phyloP scores from a whole-genome alignment of 2,888 invertebrate genomes.

The Caradrina clavipalpis region DNA sequence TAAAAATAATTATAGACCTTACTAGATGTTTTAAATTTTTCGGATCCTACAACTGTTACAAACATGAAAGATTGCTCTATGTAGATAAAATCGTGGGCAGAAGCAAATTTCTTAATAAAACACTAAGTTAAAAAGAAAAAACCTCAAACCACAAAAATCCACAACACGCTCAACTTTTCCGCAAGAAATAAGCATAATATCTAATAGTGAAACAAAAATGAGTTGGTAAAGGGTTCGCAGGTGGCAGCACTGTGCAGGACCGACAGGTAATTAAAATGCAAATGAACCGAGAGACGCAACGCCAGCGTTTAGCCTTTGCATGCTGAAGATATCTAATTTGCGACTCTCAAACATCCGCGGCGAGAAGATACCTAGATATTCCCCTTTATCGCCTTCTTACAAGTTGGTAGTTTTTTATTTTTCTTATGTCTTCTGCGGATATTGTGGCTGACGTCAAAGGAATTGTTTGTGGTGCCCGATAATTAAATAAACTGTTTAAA shows the following conservation, averaged over 20 bases:
- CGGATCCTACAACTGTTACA: too few species aligned
- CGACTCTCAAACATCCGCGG: constrained; percentile 37
- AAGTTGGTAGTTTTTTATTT: constrained; percentile 21
- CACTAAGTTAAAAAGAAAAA: constrained; percentile 1
- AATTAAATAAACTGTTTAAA: background rate
- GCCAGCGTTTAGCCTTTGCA: constrained; percentile 62
- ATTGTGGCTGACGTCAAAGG: constrained; percentile 21
- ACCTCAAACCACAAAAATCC: constrained; percentile 5
- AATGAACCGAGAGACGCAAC: constrained; percentile 78
- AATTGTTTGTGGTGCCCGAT: constrained; percentile 9
- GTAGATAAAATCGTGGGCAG: too few species aligned
- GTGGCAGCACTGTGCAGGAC: constrained; percentile 68
- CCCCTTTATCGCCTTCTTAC: constrained; percentile 27
- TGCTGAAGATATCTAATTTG: constrained; percentile 60
- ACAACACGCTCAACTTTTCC: constrained; percentile 19
- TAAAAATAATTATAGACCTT: too few species aligned
- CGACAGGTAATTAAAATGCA: constrained; percentile 89
- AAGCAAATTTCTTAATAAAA: too few species aligned
- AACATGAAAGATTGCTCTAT: too few species aligned
- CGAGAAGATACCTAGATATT: constrained; percentile 35
- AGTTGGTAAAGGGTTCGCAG: constrained; percentile 71
- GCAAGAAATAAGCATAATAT: constrained; percentile 74
- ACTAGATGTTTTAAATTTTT: too few species aligned
- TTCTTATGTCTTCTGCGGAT: constrained; percentile 13
- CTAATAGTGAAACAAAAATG: constrained; percentile 70